Conservation (phyloP, 1,140 invertebrate genomes). For the Dendrolimus kikuchii region DNA sequence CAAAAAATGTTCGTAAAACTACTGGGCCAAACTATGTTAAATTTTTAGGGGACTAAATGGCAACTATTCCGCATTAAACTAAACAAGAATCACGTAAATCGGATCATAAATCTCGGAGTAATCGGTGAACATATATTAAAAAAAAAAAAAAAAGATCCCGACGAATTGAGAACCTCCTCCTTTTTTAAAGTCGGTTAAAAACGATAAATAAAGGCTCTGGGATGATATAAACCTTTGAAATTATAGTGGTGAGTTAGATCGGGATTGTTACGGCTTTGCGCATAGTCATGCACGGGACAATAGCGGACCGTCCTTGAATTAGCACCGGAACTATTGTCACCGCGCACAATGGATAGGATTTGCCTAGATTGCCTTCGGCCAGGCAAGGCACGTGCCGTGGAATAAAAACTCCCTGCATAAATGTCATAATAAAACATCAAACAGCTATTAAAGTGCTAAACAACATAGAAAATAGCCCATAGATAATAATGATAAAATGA, state of each 20-base stretch:
- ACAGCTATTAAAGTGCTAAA: not conserved
- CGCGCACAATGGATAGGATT: slow-evolving; percentile 59
- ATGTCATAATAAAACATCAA: not conserved
- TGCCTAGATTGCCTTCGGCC: slow-evolving; percentile 41
- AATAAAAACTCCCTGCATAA: not conserved
- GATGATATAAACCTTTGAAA: slow-evolving; percentile 7
- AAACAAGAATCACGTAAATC: no score
- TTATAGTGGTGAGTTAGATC: slow-evolving; percentile 21
- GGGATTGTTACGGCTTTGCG: slow-evolving; percentile 20
- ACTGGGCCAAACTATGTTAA: no score
- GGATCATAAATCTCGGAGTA: no score
- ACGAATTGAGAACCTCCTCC: no score
- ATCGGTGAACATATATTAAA: no score
- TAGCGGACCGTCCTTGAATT: slow-evolving; percentile 56
- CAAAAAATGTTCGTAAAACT: no score
- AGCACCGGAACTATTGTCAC: slow-evolving; percentile 58
- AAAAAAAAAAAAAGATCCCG: no score
- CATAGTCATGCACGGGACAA: slow-evolving; percentile 36
- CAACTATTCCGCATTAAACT: no score
- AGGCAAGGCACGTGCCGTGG: slow-evolving; percentile 17
- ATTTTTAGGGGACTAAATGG: no score
- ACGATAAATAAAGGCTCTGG: no score
- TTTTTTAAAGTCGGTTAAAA: no score
- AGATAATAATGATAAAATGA: not conserved
- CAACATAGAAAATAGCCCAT: not conserved